Percentiles rank a stretch among this genome's conserved stretches.
Evolutionary conservation across 2,888 invertebrate species (phyloP).

Genomic region (Nomada ferruginata): DNA sequence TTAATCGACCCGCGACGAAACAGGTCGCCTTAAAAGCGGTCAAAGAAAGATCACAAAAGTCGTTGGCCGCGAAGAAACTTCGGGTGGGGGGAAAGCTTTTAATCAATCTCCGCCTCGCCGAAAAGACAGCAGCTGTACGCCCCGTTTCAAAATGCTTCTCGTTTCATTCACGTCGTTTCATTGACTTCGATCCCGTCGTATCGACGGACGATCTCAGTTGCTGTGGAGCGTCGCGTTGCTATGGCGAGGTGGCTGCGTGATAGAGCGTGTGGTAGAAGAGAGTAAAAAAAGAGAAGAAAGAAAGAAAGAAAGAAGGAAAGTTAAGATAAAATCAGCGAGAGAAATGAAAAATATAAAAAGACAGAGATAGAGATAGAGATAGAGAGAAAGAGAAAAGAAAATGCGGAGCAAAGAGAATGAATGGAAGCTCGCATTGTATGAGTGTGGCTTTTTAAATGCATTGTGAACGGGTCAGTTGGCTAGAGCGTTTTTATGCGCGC

Average conservation of each 20-base stretch:
- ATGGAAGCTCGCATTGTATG: conserved; percentile 53
- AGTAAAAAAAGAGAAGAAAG: conserved; percentile 10
- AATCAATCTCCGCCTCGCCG: neutral
- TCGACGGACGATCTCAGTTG: conserved; percentile 12
- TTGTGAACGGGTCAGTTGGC: conserved; percentile 53
- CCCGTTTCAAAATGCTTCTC: neutral
- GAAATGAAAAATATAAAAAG: conserved; percentile 9
- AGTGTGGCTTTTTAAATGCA: conserved; percentile 63
- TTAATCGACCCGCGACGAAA: conserved; percentile 10
- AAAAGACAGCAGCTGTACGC: conserved; percentile 24
- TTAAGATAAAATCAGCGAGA: conserved; percentile 27
- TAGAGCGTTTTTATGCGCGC: conserved; percentile 43
- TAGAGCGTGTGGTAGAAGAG: conserved; percentile 26
- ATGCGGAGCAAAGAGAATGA: conserved; percentile 30
- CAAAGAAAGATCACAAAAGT: conserved; percentile 57
- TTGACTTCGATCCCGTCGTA: neutral
- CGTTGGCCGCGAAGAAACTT: conserved; percentile 11
- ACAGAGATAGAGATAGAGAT: neutral
- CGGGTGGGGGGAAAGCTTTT: conserved; percentile 1
- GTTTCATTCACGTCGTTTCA: neutral
- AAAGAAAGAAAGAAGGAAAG: neutral
- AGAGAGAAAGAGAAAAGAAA: conserved; percentile 33
- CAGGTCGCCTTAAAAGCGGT: conserved; percentile 22
- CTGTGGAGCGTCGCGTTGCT: conserved; percentile 39
- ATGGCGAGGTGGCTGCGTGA: conserved; percentile 32